A percentile compares a stretch with the other conserved stretches of the same genome.
These are phyloP conservation scores for Muraenolepis orangiensis DNA, from an alignment of 2,797 vertebrate species.

Conservation along the genomic window DNA sequence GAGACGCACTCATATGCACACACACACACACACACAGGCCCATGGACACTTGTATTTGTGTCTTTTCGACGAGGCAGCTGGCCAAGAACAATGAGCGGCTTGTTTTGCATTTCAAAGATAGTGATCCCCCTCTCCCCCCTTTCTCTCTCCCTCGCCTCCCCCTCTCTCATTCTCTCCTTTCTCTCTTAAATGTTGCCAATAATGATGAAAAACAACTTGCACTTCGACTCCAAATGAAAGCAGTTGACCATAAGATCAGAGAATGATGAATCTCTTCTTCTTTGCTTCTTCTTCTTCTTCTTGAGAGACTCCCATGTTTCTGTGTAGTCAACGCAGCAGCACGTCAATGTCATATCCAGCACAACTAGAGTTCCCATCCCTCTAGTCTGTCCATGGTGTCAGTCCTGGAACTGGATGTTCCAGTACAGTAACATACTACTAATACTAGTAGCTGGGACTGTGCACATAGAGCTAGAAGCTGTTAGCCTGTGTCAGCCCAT, in stretches of 20 bases:
- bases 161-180: conserved; percentile 11
- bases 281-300: background rate
- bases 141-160: background rate
- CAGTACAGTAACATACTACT: conserved; percentile 33
- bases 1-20: conserved; percentile 28
- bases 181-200: conserved; percentile 37
- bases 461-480: background rate
- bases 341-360: conserved; percentile 10
- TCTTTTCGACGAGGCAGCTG: conserved; percentile 67
- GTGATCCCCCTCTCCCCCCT: conserved; percentile 18
- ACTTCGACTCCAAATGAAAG: conserved; percentile 44
- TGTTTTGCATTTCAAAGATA: conserved; percentile 78
- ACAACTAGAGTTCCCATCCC: conserved; percentile 11
- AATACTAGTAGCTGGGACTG: conserved; percentile 17
- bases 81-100: conserved; percentile 72
- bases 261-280: conserved; percentile 9
- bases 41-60: conserved; percentile 17
- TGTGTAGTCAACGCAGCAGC: too few relatives aligned
- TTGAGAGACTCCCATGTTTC: background rate
- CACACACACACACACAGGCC: conserved; percentile 8
- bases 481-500: conserved; percentile 14
- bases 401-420: conserved; percentile 42
- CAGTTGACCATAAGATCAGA: background rate
- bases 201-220: conserved; percentile 48
- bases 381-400: conserved; percentile 20